These are phyloP conservation scores for Rallus crepitans DNA, from an alignment of 2,797 vertebrate species.

Conservation along the genomic window DNA sequence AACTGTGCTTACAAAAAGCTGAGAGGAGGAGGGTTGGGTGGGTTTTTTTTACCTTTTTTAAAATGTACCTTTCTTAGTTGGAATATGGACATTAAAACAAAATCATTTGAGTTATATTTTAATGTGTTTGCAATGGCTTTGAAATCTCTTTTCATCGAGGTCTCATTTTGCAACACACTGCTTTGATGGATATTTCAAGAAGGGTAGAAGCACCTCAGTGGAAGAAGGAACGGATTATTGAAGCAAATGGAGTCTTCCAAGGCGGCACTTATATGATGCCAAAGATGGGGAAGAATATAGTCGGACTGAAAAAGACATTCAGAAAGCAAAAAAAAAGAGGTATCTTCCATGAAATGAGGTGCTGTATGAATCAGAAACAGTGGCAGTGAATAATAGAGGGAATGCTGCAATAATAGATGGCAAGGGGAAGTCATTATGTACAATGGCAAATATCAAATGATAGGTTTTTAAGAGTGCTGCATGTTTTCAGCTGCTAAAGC, in stretches of 20 bases:
- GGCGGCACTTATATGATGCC: background rate
- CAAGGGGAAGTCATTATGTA: background rate
- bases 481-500: background rate
- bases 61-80: background rate
- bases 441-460: background rate
- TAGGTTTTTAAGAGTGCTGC: background rate
- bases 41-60: background rate
- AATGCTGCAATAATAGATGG: background rate
- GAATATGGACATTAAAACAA: background rate
- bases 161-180: background rate
- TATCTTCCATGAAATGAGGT: background rate
- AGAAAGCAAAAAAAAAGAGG: background rate
- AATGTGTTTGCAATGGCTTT: background rate
- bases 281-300: background rate
- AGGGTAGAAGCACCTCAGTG: background rate
- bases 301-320: background rate
- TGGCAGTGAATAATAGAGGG: background rate
- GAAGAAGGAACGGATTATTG: background rate
- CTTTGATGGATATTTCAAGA: background rate
- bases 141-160: background rate
- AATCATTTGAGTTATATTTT: background rate
- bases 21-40: rapidly evolving
- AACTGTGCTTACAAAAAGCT: background rate
- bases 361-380: background rate
- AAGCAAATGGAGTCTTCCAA: background rate